These are phyloP conservation scores for Chlorocebus sabaeus DNA, from an alignment of 2,113 vertebrate genomes.

Conservation along the genomic window DNA sequence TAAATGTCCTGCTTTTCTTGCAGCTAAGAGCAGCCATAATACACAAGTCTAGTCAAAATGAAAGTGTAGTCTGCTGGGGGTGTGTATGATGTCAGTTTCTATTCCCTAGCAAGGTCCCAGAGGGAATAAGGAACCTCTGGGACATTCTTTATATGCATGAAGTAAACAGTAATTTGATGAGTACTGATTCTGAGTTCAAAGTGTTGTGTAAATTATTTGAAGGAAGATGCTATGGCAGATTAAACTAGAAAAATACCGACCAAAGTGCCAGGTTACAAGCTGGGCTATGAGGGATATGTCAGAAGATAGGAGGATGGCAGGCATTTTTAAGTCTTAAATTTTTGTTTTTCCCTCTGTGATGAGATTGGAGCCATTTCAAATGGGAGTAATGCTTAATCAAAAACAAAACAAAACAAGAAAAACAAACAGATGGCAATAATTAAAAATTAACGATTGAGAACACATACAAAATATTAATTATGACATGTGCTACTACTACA, in stretches of 20 bases:
- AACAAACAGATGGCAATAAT: background rate
- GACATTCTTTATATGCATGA: no score
- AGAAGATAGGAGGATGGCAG: background rate
- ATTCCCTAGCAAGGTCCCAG: background rate
- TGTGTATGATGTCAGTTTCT: background rate
- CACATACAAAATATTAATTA: background rate
- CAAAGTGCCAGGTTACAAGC: background rate
- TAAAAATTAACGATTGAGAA: background rate
- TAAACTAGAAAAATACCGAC: background rate
- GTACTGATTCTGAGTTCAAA: background rate
- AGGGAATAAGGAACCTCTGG: no score
- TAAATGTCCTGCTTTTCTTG: background rate
- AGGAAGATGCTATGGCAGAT: background rate
- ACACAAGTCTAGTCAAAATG: background rate
- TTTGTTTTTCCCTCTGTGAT: background rate
- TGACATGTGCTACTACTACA: background rate
- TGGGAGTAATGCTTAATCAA: background rate
- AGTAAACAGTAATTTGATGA: background rate
- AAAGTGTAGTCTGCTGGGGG: background rate
- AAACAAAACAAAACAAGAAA: background rate
- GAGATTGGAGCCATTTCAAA: background rate
- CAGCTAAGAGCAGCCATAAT: background rate
- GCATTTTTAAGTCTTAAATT: background rate
- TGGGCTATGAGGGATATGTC: background rate
- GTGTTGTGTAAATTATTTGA: background rate